Evolutionary conservation across 2,888 invertebrate genomes (phyloP).

Genomic region (Cordylochernes scorpioides): DNA sequence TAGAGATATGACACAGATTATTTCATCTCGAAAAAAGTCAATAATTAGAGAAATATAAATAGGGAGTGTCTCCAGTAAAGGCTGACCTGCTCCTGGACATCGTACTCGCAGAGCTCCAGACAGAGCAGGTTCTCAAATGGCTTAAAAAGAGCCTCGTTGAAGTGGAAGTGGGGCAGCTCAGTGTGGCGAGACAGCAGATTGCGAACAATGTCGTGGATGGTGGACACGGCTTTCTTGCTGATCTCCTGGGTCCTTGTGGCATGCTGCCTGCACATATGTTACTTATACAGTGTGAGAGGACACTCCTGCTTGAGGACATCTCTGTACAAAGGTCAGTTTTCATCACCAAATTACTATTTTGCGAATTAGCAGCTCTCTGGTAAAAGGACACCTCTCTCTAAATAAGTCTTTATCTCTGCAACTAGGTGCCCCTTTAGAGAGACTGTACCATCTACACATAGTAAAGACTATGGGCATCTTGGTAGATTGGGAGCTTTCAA

Average conservation of each 20-base stretch:
- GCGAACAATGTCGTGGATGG: slow-evolving; percentile 71
- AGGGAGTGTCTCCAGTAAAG: background rate
- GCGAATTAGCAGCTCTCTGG: no score
- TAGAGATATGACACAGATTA: background rate
- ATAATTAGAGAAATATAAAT: background rate
- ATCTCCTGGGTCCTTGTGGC: slow-evolving; percentile 63
- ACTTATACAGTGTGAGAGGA: no score
- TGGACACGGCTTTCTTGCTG: slow-evolving; percentile 58
- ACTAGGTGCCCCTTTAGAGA: no score
- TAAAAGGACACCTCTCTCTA: no score
- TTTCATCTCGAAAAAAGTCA: no score
- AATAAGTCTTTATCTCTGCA: no score
- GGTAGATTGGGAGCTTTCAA: no score
- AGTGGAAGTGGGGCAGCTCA: slow-evolving; percentile 74
- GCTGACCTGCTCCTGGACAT: slow-evolving; percentile 48
- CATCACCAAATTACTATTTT: no score
- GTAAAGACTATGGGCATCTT: no score
- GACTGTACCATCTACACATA: no score
- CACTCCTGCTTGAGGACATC: no score
- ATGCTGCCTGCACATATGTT: slow-evolving; percentile 42
- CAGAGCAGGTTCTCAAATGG: slow-evolving; percentile 83
- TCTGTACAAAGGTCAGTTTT: no score
- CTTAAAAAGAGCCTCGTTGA: slow-evolving; percentile 76
- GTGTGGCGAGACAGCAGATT: slow-evolving; percentile 57
- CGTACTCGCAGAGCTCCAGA: slow-evolving; percentile 68